Evolutionary conservation across 2,888 invertebrate species (phyloP).

Genomic region (Mythimna loreyi): DNA sequence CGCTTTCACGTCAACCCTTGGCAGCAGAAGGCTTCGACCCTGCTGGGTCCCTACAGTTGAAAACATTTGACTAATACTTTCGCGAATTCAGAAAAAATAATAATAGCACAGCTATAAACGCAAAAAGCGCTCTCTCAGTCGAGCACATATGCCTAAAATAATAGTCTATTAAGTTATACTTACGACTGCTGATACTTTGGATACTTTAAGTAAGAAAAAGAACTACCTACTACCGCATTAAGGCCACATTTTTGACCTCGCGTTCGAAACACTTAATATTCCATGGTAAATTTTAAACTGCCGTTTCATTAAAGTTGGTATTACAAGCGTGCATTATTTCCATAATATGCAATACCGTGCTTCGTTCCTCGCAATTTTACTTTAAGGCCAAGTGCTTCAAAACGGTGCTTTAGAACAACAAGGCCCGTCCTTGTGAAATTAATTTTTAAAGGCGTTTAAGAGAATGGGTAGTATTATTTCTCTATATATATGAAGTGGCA

Average conservation of each 20-base stretch:
- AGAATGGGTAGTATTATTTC: constrained; percentile 41
- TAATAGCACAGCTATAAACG: no score
- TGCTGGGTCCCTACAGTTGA: no score
- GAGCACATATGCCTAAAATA: background rate
- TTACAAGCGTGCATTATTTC: constrained; percentile 66
- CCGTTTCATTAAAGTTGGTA: constrained; percentile 65
- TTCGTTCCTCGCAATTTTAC: constrained; percentile 69
- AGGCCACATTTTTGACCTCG: constrained; percentile 30
- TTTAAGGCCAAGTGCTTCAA: constrained; percentile 67
- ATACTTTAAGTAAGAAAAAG: no score
- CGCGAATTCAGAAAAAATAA: no score
- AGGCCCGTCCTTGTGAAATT: constrained; percentile 39
- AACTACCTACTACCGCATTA: background rate
- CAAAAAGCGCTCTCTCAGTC: no score
- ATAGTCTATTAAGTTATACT: constrained; percentile 9
- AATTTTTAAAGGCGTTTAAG: constrained; percentile 54
- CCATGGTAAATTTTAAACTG: constrained; percentile 50
- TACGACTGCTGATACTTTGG: constrained; percentile 1
- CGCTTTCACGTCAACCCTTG: no score
- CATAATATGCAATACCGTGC: constrained; percentile 70
- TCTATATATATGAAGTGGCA: constrained; percentile 34
- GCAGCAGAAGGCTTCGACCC: no score
- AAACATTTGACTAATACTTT: no score
- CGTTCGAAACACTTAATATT: constrained; percentile 33
- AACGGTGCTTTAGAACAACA: constrained; percentile 55